A percentile compares a stretch with the other conserved stretches of the same genome.
Conservation (phyloP, 2,888 invertebrate species). For the Oxytorus armatus region DNA sequence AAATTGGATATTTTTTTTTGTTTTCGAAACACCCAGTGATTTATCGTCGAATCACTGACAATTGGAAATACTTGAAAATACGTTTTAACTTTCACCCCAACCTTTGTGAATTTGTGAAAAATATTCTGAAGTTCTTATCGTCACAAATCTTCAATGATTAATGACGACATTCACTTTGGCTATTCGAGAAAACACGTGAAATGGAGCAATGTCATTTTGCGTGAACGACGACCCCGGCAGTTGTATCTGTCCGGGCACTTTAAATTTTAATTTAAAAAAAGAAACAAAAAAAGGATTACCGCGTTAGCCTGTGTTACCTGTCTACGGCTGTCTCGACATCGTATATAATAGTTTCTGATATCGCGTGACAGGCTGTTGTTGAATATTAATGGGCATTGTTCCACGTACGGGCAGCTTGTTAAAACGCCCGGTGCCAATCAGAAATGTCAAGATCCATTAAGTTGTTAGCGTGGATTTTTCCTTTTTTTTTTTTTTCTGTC, state of each 20-base stretch:
- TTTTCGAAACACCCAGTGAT: not conserved
- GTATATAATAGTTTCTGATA: conserved; percentile 35
- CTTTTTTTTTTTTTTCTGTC: not conserved
- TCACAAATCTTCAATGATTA: no score
- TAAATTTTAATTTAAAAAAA: conserved; percentile 7
- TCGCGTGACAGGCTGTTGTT: conserved; percentile 62
- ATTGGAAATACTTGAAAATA: no score
- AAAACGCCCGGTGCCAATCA: conserved; percentile 45
- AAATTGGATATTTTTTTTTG: not conserved
- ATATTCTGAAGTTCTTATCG: no score
- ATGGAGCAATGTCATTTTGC: conserved; percentile 19
- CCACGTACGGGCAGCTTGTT: conserved; percentile 9
- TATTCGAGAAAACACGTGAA: not conserved
- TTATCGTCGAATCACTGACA: no score
- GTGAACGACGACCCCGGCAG: conserved; percentile 49
- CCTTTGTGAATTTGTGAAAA: no score
- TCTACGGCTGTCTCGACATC: conserved; percentile 11
- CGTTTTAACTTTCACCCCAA: no score
- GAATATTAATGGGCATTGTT: conserved; percentile 61
- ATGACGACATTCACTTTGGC: no score
- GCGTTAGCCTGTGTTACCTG: conserved; percentile 21
- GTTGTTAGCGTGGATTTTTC: conserved; percentile 36
- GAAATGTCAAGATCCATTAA: conserved; percentile 35
- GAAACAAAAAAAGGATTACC: conserved; percentile 26
- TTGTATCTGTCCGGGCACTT: conserved; percentile 36